Conservation (phyloP, 2,113 vertebrate genomes). For the zebrafish (Danio rerio) region GRCz12tu NC_133185.1:1023001-1023500, state of each 20-base stretch:
- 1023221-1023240: neutral
- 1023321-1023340: neutral
- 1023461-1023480: no score
- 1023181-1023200: neutral
- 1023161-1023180: slow-evolving; percentile 2
- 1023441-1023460: no score
- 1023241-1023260: slow-evolving; percentile 24
- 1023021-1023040: slow-evolving; percentile 11
- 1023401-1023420: no score
- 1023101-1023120: slow-evolving; percentile 63
- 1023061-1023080: slow-evolving; percentile 63
- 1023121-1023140: slow-evolving; percentile 40
- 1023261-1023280: slow-evolving; percentile 4
- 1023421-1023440: no score
- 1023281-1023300: slow-evolving; percentile 30
- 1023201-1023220: slow-evolving; percentile 36
- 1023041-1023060: slow-evolving; percentile 26
- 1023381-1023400: no score
- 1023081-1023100: slow-evolving; percentile 76
- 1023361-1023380: no score
- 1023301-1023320: neutral
- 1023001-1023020: neutral
- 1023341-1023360: neutral
- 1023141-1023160: slow-evolving; percentile 38
- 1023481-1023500: no score